These are phyloP conservation scores for Sylvia borin DNA, from an alignment of 2,797 vertebrate species.

Conservation along the genomic window DNA sequence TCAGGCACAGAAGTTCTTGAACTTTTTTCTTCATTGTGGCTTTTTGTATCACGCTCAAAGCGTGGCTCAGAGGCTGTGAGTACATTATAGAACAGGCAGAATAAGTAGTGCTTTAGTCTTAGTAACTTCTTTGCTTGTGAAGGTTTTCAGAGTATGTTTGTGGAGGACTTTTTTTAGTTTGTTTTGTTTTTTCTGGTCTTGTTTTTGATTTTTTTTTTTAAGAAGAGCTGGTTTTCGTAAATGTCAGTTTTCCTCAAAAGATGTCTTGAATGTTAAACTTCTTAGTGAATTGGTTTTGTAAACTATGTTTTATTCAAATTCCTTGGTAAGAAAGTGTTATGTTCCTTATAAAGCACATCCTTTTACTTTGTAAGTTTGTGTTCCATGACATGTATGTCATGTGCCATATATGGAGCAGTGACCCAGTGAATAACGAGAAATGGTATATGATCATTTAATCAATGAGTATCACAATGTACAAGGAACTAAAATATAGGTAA, in stretches of 20 bases:
- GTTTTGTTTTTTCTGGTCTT: background rate
- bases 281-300: background rate
- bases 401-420: background rate
- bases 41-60: background rate
- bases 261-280: background rate
- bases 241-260: background rate
- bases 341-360: background rate
- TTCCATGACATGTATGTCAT: background rate
- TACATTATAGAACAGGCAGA: background rate
- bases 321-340: background rate
- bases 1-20: background rate
- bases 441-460: background rate
- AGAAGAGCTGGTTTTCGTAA: background rate
- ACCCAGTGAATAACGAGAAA: background rate
- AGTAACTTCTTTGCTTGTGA: background rate
- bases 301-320: background rate
- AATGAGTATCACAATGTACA: background rate
- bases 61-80: background rate
- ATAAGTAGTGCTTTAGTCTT: background rate
- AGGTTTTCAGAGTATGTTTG: background rate
- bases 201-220: background rate
- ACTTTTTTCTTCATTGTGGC: background rate
- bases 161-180: background rate
- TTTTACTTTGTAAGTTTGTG: background rate
- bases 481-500: background rate